Evolutionary conservation across 2,888 invertebrate species (phyloP).

Genomic region (Micoletzkya japonica): DNA sequence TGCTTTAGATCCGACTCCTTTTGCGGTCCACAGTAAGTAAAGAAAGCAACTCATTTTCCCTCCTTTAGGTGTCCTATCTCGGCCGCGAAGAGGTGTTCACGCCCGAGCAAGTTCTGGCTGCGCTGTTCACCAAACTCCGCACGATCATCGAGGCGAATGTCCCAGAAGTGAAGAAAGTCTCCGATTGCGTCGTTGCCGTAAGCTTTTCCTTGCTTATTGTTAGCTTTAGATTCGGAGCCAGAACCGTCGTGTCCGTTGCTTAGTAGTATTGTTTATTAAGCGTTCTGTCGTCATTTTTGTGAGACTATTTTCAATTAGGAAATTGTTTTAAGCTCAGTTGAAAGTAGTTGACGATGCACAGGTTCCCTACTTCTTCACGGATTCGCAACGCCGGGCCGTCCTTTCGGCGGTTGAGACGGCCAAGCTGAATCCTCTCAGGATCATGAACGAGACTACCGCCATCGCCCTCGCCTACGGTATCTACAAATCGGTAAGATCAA

Average conservation of each 20-base stretch:
- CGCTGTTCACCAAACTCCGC: conserved; percentile 94
- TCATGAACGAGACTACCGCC: conserved; percentile 96
- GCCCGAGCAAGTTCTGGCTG: conserved; percentile 92
- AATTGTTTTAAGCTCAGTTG: too few species aligned
- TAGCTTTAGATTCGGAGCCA: conserved; percentile 1
- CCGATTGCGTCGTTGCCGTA: conserved; percentile 68
- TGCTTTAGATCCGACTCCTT: not conserved
- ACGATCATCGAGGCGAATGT: conserved; percentile 83
- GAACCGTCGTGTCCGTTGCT: not conserved
- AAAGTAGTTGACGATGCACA: conserved; percentile 61
- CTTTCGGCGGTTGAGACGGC: conserved; percentile 88
- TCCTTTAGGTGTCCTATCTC: conserved; percentile 77
- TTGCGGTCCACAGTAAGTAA: not conserved
- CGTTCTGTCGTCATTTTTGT: not conserved
- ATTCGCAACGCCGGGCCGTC: conserved; percentile 87
- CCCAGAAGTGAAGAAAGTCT: conserved; percentile 76
- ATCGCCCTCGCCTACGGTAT: conserved; percentile 89
- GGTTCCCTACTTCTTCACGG: conserved; percentile 89
- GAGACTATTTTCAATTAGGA: too few species aligned
- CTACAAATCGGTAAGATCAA: conserved; percentile 82
- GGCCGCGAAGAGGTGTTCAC: conserved; percentile 80
- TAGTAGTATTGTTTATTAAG: not conserved
- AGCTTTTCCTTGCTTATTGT: conserved; percentile 36
- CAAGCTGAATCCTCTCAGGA: conserved; percentile 86
- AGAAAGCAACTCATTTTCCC: not conserved